Conservation (phyloP, 2,113 vertebrate species). For the Colossoma macropomum region DNA sequence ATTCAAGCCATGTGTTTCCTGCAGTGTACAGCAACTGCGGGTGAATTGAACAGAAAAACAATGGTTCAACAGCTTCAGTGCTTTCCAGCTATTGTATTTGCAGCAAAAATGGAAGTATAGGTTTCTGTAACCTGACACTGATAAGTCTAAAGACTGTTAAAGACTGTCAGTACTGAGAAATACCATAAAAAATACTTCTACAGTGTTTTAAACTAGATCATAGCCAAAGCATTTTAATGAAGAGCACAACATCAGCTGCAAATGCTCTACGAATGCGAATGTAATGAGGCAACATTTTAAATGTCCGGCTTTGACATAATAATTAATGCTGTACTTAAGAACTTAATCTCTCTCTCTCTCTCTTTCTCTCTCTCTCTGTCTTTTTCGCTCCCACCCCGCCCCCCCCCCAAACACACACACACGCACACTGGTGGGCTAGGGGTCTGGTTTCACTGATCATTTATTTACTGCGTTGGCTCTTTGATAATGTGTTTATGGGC, state of each 20-base stretch:
- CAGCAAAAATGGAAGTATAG: background rate
- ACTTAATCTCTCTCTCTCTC: background rate
- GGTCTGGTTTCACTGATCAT: conserved; percentile 45
- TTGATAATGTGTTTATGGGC: conserved; percentile 64
- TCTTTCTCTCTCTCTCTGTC: background rate
- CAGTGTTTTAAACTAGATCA: background rate
- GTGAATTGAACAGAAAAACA: background rate
- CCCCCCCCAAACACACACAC: background rate
- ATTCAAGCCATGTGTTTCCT: background rate
- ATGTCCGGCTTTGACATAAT: conserved; percentile 9
- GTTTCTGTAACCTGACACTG: background rate
- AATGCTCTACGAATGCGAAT: background rate
- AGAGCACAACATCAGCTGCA: background rate
- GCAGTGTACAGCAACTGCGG: background rate
- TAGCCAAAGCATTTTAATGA: background rate
- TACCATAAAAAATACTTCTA: background rate
- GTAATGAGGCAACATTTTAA: background rate
- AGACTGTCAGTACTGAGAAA: background rate
- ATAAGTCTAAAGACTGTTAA: background rate
- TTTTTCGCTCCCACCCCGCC: background rate
- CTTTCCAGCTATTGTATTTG: background rate
- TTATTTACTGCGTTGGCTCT: conserved; percentile 56
- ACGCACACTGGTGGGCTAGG: conserved; percentile 11
- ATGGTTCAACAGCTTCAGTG: background rate
- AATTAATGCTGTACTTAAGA: conserved; percentile 8